phyloP scores from a whole-genome alignment of 1,140 invertebrate genomes.

The Scylla paramamosain region DNA sequence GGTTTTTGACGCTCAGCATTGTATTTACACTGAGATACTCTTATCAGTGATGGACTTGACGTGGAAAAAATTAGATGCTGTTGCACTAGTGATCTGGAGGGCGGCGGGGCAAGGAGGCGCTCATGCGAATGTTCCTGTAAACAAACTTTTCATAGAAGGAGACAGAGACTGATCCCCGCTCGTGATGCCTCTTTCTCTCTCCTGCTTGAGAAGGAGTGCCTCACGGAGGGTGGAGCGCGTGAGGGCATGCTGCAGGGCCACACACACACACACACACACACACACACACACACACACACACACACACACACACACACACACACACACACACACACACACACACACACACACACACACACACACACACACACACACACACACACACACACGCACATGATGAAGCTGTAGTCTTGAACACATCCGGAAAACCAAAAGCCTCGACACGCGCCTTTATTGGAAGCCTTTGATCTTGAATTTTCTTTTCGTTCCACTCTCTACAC shows the following conservation, averaged over 20 bases:
- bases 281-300: too few relatives aligned
- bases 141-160: neutral
- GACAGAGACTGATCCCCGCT: neutral
- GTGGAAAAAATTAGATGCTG: neutral
- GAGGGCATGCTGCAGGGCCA: slow-evolving; percentile 7
- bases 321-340: too few relatives aligned
- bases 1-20: too few relatives aligned
- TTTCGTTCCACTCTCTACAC: too few relatives aligned
- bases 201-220: neutral
- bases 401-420: neutral
- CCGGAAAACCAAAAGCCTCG: neutral
- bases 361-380: too few relatives aligned
- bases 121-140: neutral
- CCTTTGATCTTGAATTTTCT: neutral
- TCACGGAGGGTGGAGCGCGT: neutral
- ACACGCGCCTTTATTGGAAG: neutral
- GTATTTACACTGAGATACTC: neutral
- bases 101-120: neutral
- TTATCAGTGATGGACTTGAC: neutral
- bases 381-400: too few relatives aligned
- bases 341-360: too few relatives aligned
- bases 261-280: neutral
- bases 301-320: too few relatives aligned
- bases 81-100: neutral
- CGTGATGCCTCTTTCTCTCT: neutral